These are phyloP conservation scores for Hyles euphorbiae DNA, from an alignment of 1,140 invertebrate genomes.

Conservation along the genomic window DNA sequence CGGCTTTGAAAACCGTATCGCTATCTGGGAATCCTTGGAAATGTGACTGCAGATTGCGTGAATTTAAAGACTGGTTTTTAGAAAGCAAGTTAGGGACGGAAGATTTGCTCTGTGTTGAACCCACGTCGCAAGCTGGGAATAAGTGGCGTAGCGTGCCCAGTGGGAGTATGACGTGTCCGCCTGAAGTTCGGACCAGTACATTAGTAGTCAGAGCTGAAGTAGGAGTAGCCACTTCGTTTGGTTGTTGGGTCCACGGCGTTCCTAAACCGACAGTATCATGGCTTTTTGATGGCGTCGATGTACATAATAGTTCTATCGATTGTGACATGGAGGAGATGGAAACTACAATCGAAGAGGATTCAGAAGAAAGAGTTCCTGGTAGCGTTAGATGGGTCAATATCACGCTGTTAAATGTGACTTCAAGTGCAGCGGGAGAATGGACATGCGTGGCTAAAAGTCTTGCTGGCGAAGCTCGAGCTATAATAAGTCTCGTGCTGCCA, in stretches of 20 bases:
- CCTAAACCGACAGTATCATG: conserved; percentile 89
- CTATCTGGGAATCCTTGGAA: conserved; percentile 92
- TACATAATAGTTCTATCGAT: conserved; percentile 62
- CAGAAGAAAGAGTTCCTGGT: conserved; percentile 55
- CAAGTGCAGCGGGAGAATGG: conserved; percentile 69
- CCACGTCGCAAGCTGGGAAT: conserved; percentile 54
- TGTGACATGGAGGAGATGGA: conserved; percentile 67
- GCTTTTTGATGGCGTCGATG: conserved; percentile 83
- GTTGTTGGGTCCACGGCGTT: conserved; percentile 87
- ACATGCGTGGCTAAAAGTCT: conserved; percentile 67
- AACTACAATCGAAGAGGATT: conserved; percentile 53
- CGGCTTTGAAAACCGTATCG: conserved; percentile 83
- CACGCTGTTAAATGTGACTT: conserved; percentile 65
- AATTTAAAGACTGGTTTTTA: conserved; percentile 88
- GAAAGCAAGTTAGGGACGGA: conserved; percentile 74
- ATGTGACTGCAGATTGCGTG: conserved; percentile 90
- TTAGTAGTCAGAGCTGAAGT: conserved; percentile 65
- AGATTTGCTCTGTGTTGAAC: conserved; percentile 62
- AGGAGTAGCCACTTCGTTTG: conserved; percentile 78
- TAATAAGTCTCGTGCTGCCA: conserved; percentile 65
- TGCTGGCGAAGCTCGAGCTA: conserved; percentile 60
- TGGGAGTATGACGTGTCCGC: conserved; percentile 63
- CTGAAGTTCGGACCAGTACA: conserved; percentile 63
- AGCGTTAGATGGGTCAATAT: conserved; percentile 71
- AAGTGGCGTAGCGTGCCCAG: conserved; percentile 61